Conservation (phyloP, 2,797 vertebrate species). For the Dallia pectoralis region DNA sequence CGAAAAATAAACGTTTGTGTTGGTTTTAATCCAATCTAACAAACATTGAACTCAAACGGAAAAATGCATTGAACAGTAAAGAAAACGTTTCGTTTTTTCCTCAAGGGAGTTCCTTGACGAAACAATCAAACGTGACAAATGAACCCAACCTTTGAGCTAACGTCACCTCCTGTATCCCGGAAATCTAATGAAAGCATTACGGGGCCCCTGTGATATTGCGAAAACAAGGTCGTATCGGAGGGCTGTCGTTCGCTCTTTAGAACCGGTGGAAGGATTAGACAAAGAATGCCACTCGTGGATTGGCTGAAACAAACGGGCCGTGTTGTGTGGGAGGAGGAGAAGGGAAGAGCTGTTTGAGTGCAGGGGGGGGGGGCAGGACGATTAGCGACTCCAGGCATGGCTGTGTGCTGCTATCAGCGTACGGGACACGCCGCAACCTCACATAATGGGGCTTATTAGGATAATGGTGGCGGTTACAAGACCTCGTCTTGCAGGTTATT, state of each 20-base stretch:
- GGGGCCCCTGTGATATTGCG: not conserved
- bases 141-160: not conserved
- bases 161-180: not conserved
- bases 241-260: constrained; percentile 3
- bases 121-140: not conserved
- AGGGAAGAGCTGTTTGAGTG: constrained; percentile 37
- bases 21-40: too few relatives aligned
- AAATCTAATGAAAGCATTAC: not conserved
- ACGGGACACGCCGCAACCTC: constrained; percentile 43
- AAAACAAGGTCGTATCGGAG: not conserved
- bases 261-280: not conserved
- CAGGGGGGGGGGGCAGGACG: constrained; percentile 57
- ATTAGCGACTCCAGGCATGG: constrained; percentile 58
- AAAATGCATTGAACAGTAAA: too few relatives aligned
- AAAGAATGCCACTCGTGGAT: not conserved
- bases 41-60: too few relatives aligned
- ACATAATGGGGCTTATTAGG: constrained; percentile 69
- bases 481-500: constrained; percentile 58
- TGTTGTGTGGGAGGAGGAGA: constrained; percentile 50
- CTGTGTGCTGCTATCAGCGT: constrained; percentile 43
- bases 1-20: too few relatives aligned
- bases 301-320: constrained; percentile 6
- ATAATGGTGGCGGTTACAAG: constrained; percentile 70
- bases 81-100: too few relatives aligned
- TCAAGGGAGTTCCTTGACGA: not conserved